Conservation (phyloP, 2,797 vertebrate genomes). For the Podarcis lilfordi region DNA sequence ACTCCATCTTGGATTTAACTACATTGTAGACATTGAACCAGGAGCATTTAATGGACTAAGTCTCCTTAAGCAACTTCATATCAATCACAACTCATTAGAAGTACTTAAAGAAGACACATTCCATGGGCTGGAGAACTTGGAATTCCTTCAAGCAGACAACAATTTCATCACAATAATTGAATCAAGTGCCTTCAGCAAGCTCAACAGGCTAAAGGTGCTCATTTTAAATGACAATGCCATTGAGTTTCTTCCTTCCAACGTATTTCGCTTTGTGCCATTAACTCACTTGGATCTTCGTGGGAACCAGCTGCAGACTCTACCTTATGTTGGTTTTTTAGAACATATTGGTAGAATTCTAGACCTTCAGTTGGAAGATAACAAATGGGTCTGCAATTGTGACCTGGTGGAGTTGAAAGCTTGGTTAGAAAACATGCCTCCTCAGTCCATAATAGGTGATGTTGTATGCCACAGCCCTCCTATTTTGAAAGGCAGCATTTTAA, state of each 20-base stretch:
- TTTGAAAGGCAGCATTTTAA: constrained; percentile 89
- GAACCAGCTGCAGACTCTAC: constrained; percentile 93
- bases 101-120: constrained; percentile 96
- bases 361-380: constrained; percentile 94
- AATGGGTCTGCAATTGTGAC: constrained; percentile 95
- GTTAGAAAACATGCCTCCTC: constrained; percentile 97
- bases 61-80: constrained; percentile 94
- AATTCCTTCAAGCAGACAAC: constrained; percentile 98
- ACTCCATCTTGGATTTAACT: constrained; percentile 95
- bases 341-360: constrained; percentile 97
- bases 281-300: constrained; percentile 97
- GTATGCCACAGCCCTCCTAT: constrained; percentile 88
- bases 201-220: constrained; percentile 95
- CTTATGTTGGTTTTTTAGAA: constrained; percentile 95
- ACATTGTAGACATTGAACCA: constrained; percentile 93
- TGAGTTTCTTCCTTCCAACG: constrained; percentile 91
- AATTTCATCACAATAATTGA: constrained; percentile 97
- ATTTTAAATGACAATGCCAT: constrained; percentile 98
- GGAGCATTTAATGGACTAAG: constrained; percentile 91
- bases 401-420: constrained; percentile 92
- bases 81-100: constrained; percentile 98
- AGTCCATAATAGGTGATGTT: constrained; percentile 91
- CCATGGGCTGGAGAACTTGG: constrained; percentile 93
- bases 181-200: constrained; percentile 96
- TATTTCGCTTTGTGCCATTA: constrained; percentile 97